Conservation (phyloP, 2,888 invertebrate genomes). For the Eilema sororculum region DNA sequence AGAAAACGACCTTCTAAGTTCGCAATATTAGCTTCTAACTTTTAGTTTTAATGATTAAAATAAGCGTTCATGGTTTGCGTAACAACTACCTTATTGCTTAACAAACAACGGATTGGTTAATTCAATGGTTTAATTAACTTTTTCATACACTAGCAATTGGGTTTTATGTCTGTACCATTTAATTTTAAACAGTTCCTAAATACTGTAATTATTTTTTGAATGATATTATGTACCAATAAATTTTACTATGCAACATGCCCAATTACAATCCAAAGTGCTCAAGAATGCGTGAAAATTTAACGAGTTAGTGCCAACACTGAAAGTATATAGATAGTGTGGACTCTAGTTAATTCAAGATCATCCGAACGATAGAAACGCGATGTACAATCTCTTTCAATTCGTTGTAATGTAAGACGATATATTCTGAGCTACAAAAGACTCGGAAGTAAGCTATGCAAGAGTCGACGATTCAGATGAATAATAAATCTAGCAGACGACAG, state of each 20-base stretch:
- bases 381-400: slow-evolving; percentile 15
- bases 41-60: slow-evolving; percentile 18
- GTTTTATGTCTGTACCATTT: neutral
- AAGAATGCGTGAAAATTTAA: slow-evolving; percentile 71
- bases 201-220: neutral
- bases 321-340: slow-evolving; percentile 30
- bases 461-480: slow-evolving; percentile 67
- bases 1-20: slow-evolving; percentile 38
- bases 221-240: neutral
- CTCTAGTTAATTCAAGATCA: slow-evolving; percentile 3
- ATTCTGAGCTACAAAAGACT: slow-evolving; percentile 31
- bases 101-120: slow-evolving; percentile 12
- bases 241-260: neutral
- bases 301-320: slow-evolving; percentile 59
- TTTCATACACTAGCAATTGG: neutral
- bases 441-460: slow-evolving; percentile 65
- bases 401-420: slow-evolving; percentile 23
- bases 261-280: slow-evolving; percentile 24
- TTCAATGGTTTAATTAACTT: slow-evolving; percentile 27
- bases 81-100: slow-evolving; percentile 33
- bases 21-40: slow-evolving; percentile 28
- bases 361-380: slow-evolving; percentile 6
- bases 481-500: slow-evolving; percentile 63
- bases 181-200: neutral
- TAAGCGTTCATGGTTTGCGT: slow-evolving; percentile 11